Evolutionary conservation across 2,113 vertebrate species (phyloP).

Genomic region (Colinus virginianus): DNA sequence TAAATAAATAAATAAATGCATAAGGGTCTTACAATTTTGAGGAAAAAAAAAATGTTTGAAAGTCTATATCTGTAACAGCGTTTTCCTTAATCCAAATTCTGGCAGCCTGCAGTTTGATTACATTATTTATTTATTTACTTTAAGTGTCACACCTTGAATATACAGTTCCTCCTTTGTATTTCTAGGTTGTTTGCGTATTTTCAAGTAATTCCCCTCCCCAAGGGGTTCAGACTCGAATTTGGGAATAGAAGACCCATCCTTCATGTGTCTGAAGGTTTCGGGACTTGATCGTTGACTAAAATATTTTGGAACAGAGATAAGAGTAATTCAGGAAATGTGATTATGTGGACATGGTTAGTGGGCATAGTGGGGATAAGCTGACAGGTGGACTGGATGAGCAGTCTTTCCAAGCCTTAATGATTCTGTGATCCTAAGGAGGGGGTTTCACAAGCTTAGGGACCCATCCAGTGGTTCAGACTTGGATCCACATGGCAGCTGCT

Average conservation of each 20-base stretch:
- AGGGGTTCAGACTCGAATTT: background rate
- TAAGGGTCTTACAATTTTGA: background rate
- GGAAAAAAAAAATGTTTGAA: conserved; percentile 30
- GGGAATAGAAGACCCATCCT: background rate
- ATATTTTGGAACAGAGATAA: background rate
- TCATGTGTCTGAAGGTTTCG: background rate
- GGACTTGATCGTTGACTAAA: background rate
- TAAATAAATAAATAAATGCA: background rate
- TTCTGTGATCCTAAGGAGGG: background rate
- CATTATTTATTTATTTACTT: background rate
- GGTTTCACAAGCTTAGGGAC: background rate
- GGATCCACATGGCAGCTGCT: background rate
- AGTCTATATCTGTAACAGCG: conserved; percentile 42
- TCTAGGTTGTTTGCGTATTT: background rate
- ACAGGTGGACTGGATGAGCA: too few relatives aligned
- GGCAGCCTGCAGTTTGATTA: background rate
- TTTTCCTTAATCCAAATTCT: conserved; percentile 18
- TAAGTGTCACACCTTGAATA: background rate
- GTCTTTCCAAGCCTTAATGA: too few relatives aligned
- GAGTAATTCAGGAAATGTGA: too few relatives aligned
- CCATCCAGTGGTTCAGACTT: background rate
- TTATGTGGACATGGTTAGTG: too few relatives aligned
- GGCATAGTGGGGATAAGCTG: too few relatives aligned
- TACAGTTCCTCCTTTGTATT: background rate
- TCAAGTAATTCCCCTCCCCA: background rate